These are phyloP conservation scores for Brienomyrus longianalis DNA, from an alignment of 2,113 vertebrate genomes.

Conservation along the genomic window DNA sequence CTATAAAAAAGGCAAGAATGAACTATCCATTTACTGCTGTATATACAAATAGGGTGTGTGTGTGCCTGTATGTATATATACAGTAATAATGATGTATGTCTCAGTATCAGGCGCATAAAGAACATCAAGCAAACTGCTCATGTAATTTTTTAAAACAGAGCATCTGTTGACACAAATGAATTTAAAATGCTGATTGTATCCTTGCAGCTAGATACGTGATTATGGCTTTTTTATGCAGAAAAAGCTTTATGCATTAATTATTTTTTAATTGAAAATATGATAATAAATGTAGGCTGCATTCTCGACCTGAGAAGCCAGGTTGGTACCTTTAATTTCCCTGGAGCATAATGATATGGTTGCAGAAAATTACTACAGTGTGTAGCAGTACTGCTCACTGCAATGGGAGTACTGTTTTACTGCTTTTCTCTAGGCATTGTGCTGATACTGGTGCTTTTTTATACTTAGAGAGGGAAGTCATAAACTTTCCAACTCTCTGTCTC, in stretches of 20 bases:
- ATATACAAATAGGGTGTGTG: neutral
- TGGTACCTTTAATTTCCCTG: neutral
- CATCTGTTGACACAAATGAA: neutral
- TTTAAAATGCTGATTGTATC: slow-evolving; percentile 4
- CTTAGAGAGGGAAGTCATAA: neutral
- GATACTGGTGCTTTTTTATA: neutral
- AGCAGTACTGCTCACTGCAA: neutral
- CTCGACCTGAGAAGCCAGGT: neutral
- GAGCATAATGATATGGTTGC: neutral
- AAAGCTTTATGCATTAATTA: neutral
- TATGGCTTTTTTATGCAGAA: neutral
- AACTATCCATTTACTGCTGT: neutral
- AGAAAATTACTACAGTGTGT: neutral
- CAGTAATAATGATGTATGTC: neutral
- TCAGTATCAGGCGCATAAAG: neutral
- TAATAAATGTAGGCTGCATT: neutral
- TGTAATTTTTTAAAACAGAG: neutral
- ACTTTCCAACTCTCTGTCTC: neutral
- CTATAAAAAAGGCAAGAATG: neutral
- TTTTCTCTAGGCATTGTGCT: neutral
- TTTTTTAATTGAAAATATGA: slow-evolving; percentile 4
- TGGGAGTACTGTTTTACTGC: neutral
- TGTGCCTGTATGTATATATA: neutral
- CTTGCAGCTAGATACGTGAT: neutral
- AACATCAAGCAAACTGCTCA: neutral